These are phyloP conservation scores for Triplophysa yarkandensis DNA, from an alignment of 2,797 vertebrate genomes.

Conservation along the genomic window DNA sequence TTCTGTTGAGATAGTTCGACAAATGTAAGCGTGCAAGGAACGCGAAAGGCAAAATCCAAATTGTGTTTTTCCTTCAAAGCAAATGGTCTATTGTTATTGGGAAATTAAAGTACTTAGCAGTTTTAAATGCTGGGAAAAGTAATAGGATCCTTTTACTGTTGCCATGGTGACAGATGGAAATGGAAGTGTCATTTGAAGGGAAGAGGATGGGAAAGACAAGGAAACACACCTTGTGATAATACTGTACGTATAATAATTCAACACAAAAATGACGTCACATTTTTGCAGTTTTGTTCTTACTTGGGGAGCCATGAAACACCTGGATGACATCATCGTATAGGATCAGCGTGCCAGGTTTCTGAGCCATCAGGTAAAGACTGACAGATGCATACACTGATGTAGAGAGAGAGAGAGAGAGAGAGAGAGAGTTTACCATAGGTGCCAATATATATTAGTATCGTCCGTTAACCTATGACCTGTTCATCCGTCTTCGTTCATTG, in stretches of 20 bases:
- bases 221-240: background rate
- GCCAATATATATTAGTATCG: background rate
- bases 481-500: too few species aligned
- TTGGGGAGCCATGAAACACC: constrained; percentile 91
- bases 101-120: constrained; percentile 26
- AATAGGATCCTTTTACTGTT: constrained; percentile 53
- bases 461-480: too few species aligned
- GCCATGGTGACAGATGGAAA: constrained; percentile 60
- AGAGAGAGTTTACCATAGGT: background rate
- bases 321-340: constrained; percentile 94
- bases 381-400: constrained; percentile 88
- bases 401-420: constrained; percentile 21
- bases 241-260: background rate
- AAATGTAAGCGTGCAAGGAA: background rate
- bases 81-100: constrained; percentile 8
- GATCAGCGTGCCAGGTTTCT: constrained; percentile 93
- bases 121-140: constrained; percentile 17
- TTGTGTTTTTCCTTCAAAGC: background rate
- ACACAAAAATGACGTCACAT: background rate
- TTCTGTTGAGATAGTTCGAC: background rate
- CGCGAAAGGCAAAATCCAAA: background rate
- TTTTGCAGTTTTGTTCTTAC: constrained; percentile 68
- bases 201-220: background rate
- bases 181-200: constrained; percentile 38
- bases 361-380: constrained; percentile 90